phyloP scores from a whole-genome alignment of 2,888 invertebrate species.

The Caenorhabditis japonica region DNA sequence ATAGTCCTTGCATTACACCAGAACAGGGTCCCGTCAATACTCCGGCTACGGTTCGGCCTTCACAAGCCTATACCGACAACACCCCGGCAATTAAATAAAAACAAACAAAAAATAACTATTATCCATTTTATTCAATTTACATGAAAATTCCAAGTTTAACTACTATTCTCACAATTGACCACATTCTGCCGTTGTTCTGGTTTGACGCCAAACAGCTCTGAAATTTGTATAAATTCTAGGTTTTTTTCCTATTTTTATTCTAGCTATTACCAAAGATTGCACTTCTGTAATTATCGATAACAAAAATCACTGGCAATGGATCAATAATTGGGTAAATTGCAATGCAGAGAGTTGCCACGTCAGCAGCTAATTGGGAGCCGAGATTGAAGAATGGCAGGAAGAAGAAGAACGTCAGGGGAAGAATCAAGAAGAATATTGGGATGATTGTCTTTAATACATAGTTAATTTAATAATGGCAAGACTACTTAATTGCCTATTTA shows the following conservation, averaged over 20 bases:
- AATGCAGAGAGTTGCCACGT: conserved; percentile 1
- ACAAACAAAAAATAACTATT: background rate
- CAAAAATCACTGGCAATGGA: conserved; percentile 30
- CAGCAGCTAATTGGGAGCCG: conserved; percentile 11
- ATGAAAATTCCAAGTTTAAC: background rate
- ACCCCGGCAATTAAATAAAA: background rate
- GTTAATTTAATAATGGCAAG: conserved; percentile 1
- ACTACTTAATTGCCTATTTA: no score
- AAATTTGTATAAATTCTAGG: no score
- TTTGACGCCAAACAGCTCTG: conserved; percentile 18
- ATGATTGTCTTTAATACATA: conserved; percentile 32
- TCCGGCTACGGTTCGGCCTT: no score
- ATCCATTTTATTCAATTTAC: background rate
- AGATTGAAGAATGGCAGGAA: conserved; percentile 26
- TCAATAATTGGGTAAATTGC: conserved; percentile 35
- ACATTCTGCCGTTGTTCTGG: background rate
- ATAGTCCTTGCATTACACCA: no score
- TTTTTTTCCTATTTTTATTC: background rate
- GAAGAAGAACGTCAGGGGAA: conserved; percentile 25
- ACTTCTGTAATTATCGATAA: conserved; percentile 36
- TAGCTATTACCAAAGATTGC: conserved; percentile 6
- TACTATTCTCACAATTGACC: background rate
- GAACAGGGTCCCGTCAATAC: no score
- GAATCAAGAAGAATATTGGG: conserved; percentile 27
- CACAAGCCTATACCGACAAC: no score